Evolutionary conservation across 53 echinoderm and acorn worm genomes (phyloP), one percentile per base, ranked within the genome.

Genomic region (Luidia sarsii): DNA sequence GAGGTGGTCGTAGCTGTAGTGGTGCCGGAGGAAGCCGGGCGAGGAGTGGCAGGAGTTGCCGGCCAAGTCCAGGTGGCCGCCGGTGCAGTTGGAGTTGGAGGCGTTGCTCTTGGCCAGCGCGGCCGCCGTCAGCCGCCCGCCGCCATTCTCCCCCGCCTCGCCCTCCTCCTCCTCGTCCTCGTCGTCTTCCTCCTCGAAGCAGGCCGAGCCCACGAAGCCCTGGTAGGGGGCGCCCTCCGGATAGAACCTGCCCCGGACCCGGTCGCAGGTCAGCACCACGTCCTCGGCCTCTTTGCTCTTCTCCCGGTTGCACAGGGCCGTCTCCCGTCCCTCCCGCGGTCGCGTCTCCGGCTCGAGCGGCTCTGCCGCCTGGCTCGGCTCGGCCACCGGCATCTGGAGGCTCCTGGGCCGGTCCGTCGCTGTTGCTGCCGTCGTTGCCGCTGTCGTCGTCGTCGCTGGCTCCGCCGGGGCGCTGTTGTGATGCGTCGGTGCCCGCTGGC

Each of bases 1-100:
- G 28, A 77, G 61, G 41, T 77, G 77, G 21, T 77, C 77, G 13
- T 77, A 77, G 77, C 77, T 77, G 77, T 48, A 59, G 45, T 61
- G 77, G 31, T 77, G 77, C 30, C 77, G 59, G 10, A 60, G 59
- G 46, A 77, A 77, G 31, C 77, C 77, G 21, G 77, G 77, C 59
- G 77, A 77, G 32, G 77, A 77, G 21, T 24, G 19, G 62, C 30
- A 29, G 2, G 61, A 29, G 61, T 22, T 46, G 45, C 48, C 77
- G 31, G 32, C 23, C 36, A 55, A 56, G 54, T 38, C 56, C 55
- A 55, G 59, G 41, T 33, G 59, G 46, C 61, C n/a, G 60, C 61
- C 61, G 32, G 77, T 60, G 16, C 23, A 60, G 2, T 34, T 35
- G 1, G 65, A 65, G 35, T 65, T 65, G 2, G 65, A 65, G 1